These are phyloP conservation scores for Trichonephila clavata DNA, from an alignment of 1,140 invertebrate species.

Conservation along the genomic window DNA sequence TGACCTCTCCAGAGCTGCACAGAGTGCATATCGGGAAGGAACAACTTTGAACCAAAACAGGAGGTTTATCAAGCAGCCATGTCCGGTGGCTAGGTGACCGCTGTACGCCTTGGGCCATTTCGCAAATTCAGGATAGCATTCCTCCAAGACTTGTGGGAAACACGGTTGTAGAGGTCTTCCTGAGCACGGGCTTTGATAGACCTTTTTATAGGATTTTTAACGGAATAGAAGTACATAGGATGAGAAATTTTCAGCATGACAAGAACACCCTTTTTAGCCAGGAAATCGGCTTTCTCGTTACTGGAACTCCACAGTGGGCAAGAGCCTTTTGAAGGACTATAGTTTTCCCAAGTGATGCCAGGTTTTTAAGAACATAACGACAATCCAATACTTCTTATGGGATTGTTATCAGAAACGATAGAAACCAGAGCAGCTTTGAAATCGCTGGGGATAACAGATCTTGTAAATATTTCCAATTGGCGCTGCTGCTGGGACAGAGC, in stretches of 20 bases:
- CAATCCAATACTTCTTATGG: background rate
- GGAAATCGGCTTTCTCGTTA: background rate
- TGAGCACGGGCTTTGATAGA: slow-evolving; percentile 7
- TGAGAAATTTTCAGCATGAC: background rate
- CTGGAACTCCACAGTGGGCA: background rate
- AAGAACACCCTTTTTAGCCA: background rate
- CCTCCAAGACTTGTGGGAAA: background rate
- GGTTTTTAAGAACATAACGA: background rate
- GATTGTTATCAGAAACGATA: too few species aligned
- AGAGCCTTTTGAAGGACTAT: background rate
- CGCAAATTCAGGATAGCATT: background rate
- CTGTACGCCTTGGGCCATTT: background rate
- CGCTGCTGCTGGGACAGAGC: too few species aligned
- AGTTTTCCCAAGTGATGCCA: background rate
- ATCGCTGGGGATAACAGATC: too few species aligned
- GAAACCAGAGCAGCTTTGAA: too few species aligned
- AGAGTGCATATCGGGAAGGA: background rate
- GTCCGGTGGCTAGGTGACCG: background rate
- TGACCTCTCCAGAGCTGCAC: background rate
- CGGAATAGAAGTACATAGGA: background rate
- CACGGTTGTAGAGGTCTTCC: background rate
- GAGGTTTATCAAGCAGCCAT: background rate
- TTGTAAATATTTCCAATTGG: too few species aligned
- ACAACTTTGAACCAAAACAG: background rate
- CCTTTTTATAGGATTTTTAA: background rate